A percentile compares a stretch with the other conserved stretches of the same genome.
These are phyloP conservation scores for Nesospiza acunhae DNA, from an alignment of 2,113 vertebrate species.

Conservation along the genomic window DNA sequence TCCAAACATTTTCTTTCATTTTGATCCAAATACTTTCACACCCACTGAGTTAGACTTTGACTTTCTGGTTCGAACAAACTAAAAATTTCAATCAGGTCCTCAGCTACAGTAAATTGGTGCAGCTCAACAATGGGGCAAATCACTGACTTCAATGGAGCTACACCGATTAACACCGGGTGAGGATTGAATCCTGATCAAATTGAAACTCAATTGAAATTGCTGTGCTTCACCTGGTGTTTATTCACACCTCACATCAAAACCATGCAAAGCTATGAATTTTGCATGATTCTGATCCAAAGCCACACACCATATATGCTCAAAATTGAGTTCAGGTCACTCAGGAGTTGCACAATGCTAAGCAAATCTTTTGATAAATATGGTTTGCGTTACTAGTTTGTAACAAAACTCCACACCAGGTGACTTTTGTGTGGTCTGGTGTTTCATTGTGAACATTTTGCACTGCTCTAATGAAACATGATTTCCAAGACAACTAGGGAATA, in stretches of 20 bases:
- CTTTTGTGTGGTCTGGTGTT: slow-evolving; percentile 66
- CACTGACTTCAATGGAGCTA: slow-evolving; percentile 10
- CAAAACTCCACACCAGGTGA: slow-evolving; percentile 61
- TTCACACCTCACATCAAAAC: slow-evolving; percentile 66
- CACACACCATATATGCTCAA: slow-evolving; percentile 54
- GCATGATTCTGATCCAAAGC: slow-evolving; percentile 43
- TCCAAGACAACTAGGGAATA: slow-evolving; percentile 14
- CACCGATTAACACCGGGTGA: slow-evolving; percentile 42
- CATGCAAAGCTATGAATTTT: slow-evolving; percentile 56
- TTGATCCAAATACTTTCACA: slow-evolving; percentile 70
- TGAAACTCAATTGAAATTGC: slow-evolving; percentile 56
- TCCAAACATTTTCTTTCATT: slow-evolving; percentile 70
- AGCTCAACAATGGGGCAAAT: neutral
- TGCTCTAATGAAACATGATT: slow-evolving; percentile 52
- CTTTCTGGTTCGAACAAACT: slow-evolving; percentile 28
- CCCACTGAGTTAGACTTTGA: slow-evolving; percentile 48
- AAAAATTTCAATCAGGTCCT: slow-evolving; percentile 57
- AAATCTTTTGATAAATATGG: slow-evolving; percentile 59
- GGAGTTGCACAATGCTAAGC: slow-evolving; percentile 29
- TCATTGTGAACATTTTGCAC: slow-evolving; percentile 57
- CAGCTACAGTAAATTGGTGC: slow-evolving; percentile 21
- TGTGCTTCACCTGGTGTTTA: slow-evolving; percentile 57
- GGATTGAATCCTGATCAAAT: slow-evolving; percentile 48
- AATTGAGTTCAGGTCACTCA: slow-evolving; percentile 62
- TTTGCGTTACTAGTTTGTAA: slow-evolving; percentile 60